Conservation (phyloP, 1,140 invertebrate species). For the Panulirus ornatus region DNA sequence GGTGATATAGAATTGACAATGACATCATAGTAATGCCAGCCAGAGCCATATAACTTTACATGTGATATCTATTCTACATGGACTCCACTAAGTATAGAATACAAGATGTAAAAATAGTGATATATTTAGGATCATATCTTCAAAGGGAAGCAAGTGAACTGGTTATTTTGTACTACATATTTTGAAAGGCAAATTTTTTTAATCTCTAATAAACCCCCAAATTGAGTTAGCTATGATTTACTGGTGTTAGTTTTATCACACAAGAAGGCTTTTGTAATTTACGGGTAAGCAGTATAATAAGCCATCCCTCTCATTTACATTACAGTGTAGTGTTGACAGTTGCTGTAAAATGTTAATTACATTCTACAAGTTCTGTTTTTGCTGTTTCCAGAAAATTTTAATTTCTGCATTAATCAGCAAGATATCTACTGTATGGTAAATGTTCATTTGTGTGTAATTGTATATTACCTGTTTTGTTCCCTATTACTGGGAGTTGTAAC, state of each 20-base stretch:
- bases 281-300: background rate
- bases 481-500: background rate
- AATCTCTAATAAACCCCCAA: too few relatives aligned
- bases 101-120: too few relatives aligned
- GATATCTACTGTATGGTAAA: background rate
- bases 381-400: background rate
- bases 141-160: too few relatives aligned
- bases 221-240: background rate
- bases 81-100: too few relatives aligned
- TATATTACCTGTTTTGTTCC: background rate
- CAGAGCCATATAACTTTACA: too few relatives aligned
- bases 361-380: background rate
- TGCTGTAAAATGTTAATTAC: background rate
- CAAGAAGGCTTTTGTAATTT: background rate
- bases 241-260: background rate
- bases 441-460: background rate
- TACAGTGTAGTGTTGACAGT: background rate
- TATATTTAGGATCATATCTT: too few relatives aligned
- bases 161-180: too few relatives aligned
- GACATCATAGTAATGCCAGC: too few relatives aligned
- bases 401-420: background rate
- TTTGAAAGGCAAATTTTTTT: too few relatives aligned
- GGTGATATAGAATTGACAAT: too few relatives aligned
- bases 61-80: too few relatives aligned
- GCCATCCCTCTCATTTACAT: background rate